Base-by-base conservation (phyloP, 2,888 invertebrate species). In the Mongoloraphidia duomilia region DNA sequence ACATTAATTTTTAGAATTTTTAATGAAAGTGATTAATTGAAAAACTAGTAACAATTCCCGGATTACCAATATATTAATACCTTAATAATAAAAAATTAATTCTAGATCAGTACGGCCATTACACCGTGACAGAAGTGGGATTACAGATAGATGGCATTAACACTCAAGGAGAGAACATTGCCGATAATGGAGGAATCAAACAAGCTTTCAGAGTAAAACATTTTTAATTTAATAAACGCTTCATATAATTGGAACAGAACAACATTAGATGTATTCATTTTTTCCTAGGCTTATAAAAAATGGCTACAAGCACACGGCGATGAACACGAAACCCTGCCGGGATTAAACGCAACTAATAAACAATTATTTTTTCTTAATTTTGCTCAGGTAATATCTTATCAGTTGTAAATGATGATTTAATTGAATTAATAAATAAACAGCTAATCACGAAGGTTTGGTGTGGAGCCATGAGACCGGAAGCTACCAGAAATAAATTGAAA, bases 151-250 rank as follows among this genome's bases (percentile, higher is more conserved):
- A 88, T 58, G 87, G 88, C 1, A 72, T 81, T 49, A 83, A 81
- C 59, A 94, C 94, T 0, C 67, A 80, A 71, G 89, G 89, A 2
- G 95, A 95, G 68, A 95, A 96, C 62, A 95, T 96, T 59, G 95
- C 95, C 0, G 96, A 96, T 64, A 95, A 95, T 63, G 95, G 95
- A 0, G 95, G 95, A 0, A 77, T 96, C 47, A 91, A 94, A 61
- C 90, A 94, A 66, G 87, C 94, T 0, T 95, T 86, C 57, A 67
- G 68, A 60, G 70, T 69, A 56, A 60, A 52, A 49, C 10, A 10
- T 11, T 11, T 11, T 36, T 17, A 34, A 13, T 41, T 12, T n/a
- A 34, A 14, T 36, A 33, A 44, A 34, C 44, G 44, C 8, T 17
- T 26, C 14, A 49, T n/a, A n/a, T n/a, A n/a, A n/a, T 10, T 14